Conservation (phyloP, 2,797 vertebrate species). For the Coluber constrictor region DNA sequence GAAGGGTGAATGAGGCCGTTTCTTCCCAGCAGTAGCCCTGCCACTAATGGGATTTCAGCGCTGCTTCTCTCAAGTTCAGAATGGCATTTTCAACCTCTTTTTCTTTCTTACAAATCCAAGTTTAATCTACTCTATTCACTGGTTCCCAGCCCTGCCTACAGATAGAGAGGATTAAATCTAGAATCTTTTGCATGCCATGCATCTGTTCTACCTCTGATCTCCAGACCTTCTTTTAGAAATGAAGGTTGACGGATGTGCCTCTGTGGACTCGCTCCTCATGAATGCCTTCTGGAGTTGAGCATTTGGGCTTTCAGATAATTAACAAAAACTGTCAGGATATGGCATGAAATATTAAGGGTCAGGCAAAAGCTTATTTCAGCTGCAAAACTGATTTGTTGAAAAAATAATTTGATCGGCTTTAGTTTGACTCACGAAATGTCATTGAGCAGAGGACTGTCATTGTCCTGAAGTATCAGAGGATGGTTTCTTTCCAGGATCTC, state of each 20-base stretch:
- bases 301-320: not conserved
- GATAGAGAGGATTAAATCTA: not conserved
- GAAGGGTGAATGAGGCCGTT: not conserved
- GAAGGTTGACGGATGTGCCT: not conserved
- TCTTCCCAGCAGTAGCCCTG: not conserved
- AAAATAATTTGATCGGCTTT: not conserved
- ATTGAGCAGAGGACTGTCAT: not conserved
- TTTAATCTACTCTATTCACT: not conserved
- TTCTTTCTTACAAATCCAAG: not conserved
- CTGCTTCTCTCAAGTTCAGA: not conserved
- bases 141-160: not conserved
- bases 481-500: not conserved
- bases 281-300: not conserved
- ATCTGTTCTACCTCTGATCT: not conserved
- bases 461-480: slow-evolving; percentile 8
- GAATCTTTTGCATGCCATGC: not conserved
- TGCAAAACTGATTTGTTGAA: not conserved
- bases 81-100: not conserved
- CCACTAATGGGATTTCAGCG: not conserved
- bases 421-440: not conserved
- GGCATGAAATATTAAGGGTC: not conserved
- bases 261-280: not conserved
- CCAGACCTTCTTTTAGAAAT: not conserved
- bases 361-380: not conserved
- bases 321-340: not conserved